Conservation (phyloP, 2,797 vertebrate genomes). For the Acipenser oxyrinchus region DNA sequence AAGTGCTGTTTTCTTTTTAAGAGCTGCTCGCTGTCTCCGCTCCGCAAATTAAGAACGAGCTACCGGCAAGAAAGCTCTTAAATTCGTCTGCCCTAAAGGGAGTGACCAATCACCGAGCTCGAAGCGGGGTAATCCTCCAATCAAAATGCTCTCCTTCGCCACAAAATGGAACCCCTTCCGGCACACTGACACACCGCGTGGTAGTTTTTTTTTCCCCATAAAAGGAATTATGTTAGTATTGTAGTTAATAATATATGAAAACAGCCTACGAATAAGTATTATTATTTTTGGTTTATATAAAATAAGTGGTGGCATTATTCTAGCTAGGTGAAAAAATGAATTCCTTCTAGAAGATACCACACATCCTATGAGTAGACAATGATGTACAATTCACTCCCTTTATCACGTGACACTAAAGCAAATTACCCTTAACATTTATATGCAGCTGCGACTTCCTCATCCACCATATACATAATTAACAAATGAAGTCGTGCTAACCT, state of each 20-base stretch:
- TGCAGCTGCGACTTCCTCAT: too few species aligned
- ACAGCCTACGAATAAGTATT: background rate
- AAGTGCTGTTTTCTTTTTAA: too few species aligned
- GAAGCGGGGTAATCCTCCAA: background rate
- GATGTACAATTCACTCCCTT: too few species aligned
- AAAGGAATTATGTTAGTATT: background rate
- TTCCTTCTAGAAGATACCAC: too few species aligned
- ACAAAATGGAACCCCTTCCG: background rate
- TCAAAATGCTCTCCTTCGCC: background rate
- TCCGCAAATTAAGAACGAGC: background rate
- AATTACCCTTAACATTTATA: too few species aligned
- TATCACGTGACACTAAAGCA: too few species aligned
- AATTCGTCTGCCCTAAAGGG: background rate
- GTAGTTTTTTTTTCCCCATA: background rate
- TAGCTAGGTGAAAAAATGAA: too few species aligned
- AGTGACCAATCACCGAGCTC: background rate
- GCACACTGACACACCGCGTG: background rate
- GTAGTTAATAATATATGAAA: background rate
- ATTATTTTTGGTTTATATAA: background rate
- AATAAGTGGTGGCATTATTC: background rate
- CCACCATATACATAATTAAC: too few species aligned
- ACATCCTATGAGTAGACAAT: too few species aligned
- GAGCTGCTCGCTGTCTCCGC: background rate
- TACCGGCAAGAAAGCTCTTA: background rate
- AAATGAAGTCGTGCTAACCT: too few species aligned